phyloP scores from a whole-genome alignment of 2,888 invertebrate species.

The Drosophila eohydei region DNA sequence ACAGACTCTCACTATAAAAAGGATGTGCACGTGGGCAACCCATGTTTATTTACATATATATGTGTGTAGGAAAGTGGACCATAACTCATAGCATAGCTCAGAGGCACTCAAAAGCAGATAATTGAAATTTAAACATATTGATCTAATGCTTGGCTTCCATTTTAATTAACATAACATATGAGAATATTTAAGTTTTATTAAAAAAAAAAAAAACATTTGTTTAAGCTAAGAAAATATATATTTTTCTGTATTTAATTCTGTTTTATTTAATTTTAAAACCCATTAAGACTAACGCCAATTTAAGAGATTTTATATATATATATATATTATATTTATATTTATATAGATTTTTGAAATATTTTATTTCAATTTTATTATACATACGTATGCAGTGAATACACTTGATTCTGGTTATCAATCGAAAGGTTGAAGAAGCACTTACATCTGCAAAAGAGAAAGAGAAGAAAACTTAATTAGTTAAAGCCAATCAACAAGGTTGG shows the following conservation, averaged over 20 bases:
- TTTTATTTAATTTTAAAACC: not conserved
- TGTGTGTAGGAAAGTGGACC: constrained; percentile 12
- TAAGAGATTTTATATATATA: not conserved
- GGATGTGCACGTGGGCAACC: not conserved
- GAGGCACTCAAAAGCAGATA: constrained; percentile 23
- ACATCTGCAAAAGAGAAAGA: constrained; percentile 75
- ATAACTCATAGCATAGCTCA: constrained; percentile 21
- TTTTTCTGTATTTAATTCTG: not conserved
- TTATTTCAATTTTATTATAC: constrained; percentile 10
- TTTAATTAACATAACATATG: not conserved
- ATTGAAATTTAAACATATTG: constrained; percentile 7
- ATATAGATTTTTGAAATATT: not conserved
- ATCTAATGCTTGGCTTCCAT: not conserved
- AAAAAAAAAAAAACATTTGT: not conserved
- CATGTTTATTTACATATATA: not conserved
- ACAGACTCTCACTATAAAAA: not conserved
- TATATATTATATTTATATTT: constrained; percentile 5
- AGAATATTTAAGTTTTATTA: not conserved
- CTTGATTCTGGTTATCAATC: constrained; percentile 14
- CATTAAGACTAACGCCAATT: not conserved
- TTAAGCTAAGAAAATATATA: not conserved
- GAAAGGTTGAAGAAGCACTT: constrained; percentile 45
- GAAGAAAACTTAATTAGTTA: constrained; percentile 73
- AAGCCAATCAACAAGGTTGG: constrained; percentile 57
- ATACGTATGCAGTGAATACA: constrained; percentile 28